Evolutionary conservation across 1,140 invertebrate genomes (phyloP).

Genomic region (Pseudomyrmex flavicornis): DNA sequence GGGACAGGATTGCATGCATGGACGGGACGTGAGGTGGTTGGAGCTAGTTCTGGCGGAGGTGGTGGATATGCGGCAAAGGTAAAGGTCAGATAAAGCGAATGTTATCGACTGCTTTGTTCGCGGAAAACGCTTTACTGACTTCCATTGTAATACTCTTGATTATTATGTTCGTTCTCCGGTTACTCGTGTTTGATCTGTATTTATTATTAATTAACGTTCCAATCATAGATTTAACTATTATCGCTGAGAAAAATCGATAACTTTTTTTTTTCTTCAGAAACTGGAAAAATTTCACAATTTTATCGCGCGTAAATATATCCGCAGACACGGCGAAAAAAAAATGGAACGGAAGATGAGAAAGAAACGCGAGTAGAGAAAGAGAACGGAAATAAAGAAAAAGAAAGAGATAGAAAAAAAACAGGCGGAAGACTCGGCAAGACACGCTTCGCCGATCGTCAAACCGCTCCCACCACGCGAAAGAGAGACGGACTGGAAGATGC

Average conservation of each 20-base stretch:
- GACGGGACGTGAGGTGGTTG: slow-evolving; percentile 21
- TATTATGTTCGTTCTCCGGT: slow-evolving; percentile 47
- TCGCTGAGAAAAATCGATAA: no score
- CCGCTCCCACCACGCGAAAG: slow-evolving; percentile 2
- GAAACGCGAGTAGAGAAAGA: not conserved
- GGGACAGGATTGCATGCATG: slow-evolving; percentile 9
- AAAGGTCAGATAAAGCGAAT: slow-evolving; percentile 74
- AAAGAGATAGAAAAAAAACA: not conserved
- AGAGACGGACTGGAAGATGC: slow-evolving; percentile 62
- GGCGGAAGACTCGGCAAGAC: slow-evolving; percentile 1
- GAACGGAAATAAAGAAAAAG: slow-evolving; percentile 29
- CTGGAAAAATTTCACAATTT: slow-evolving; percentile 2
- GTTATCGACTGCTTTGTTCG: slow-evolving; percentile 72
- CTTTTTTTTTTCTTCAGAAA: no score
- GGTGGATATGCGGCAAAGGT: slow-evolving; percentile 75
- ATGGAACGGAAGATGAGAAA: slow-evolving; percentile 9
- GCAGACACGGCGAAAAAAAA: not conserved
- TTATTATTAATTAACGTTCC: not conserved
- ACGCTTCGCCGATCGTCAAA: slow-evolving; percentile 19
- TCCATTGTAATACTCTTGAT: slow-evolving; percentile 47
- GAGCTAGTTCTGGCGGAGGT: slow-evolving; percentile 1
- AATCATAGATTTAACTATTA: not conserved
- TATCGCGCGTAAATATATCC: not conserved
- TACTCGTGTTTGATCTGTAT: slow-evolving; percentile 7
- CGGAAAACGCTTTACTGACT: slow-evolving; percentile 59